phyloP scores from a whole-genome alignment of 2,113 vertebrate species.

The Etia nguti region DNA sequence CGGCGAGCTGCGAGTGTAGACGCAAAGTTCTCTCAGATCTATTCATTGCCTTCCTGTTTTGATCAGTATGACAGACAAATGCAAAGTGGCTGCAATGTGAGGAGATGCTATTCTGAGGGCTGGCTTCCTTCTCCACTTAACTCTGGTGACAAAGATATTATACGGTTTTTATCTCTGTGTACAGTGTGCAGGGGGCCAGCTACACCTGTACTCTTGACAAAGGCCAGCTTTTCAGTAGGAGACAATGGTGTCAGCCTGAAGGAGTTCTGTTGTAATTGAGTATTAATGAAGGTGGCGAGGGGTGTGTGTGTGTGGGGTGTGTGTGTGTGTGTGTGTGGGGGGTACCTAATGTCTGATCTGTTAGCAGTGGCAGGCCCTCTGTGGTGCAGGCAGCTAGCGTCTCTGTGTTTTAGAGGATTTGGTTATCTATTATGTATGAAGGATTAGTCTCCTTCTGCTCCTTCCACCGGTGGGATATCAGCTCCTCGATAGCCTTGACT shows the following conservation, averaged over 20 bases:
- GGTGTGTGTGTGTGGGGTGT: neutral
- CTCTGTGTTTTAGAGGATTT: constrained; percentile 74
- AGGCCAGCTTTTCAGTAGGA: constrained; percentile 44
- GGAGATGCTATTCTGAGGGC: neutral
- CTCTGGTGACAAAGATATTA: constrained; percentile 32
- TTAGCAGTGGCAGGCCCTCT: constrained; percentile 56
- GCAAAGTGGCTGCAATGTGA: constrained; percentile 8
- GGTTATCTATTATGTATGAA: constrained; percentile 77
- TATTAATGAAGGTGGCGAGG: constrained; percentile 65
- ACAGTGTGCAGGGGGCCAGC: neutral
- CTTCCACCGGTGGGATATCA: constrained; percentile 51
- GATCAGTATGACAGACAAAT: constrained; percentile 33
- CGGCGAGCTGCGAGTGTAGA: constrained; percentile 3
- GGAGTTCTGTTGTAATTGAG: constrained; percentile 62
- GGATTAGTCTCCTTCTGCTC: constrained; percentile 70
- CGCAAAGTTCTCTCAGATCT: constrained; percentile 12
- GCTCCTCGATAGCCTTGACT: constrained; percentile 61
- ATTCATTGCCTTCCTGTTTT: constrained; percentile 26
- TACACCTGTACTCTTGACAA: constrained; percentile 40
- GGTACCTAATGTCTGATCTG: constrained; percentile 61
- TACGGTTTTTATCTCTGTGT: constrained; percentile 14
- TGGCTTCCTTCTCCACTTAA: constrained; percentile 19
- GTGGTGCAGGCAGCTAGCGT: constrained; percentile 44
- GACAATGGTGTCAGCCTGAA: constrained; percentile 47
- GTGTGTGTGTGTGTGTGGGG: neutral